These are phyloP conservation scores for Leptogaster cylindrica DNA, from an alignment of 2,888 invertebrate species.

Conservation along the genomic window DNA sequence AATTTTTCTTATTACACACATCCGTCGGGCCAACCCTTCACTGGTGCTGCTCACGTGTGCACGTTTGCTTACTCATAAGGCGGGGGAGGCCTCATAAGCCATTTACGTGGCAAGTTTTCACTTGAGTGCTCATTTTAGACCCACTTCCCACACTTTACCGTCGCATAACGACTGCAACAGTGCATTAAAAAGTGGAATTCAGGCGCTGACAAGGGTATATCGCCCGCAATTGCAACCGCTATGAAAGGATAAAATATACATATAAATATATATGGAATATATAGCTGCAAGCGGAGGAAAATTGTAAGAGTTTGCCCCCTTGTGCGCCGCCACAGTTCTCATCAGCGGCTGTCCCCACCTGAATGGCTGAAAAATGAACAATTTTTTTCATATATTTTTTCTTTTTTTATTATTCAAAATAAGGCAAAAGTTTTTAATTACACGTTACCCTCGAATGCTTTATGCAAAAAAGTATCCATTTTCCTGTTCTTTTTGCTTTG, in stretches of 20 bases:
- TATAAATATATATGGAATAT: neutral
- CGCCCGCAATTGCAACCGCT: conserved; percentile 32
- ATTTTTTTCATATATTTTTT: conserved; percentile 10
- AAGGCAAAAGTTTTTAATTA: conserved; percentile 47
- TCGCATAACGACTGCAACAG: conserved; percentile 39
- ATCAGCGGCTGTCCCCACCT: conserved; percentile 25
- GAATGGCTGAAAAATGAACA: conserved; percentile 35
- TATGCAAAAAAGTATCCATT: conserved; percentile 42
- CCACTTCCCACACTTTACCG: conserved; percentile 36
- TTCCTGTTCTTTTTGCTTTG: conserved; percentile 28
- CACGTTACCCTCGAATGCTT: conserved; percentile 44
- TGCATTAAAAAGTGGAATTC: conserved; percentile 41
- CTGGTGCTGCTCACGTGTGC: too few species aligned
- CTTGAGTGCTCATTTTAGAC: conserved; percentile 40
- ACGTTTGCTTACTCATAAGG: neutral
- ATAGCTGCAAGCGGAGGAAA: conserved; percentile 17
- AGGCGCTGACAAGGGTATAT: conserved; percentile 34
- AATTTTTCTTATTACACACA: conserved; percentile 46
- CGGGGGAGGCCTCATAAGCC: conserved; percentile 40
- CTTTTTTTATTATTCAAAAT: conserved; percentile 36
- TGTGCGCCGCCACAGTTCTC: neutral
- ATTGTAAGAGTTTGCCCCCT: conserved; percentile 33
- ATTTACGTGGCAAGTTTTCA: conserved; percentile 40
- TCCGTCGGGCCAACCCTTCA: conserved; percentile 30
- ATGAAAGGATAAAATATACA: conserved; percentile 19